Percentiles rank a stretch among this genome's conserved stretches.
These are phyloP conservation scores for Wiebesia pumilae DNA, from an alignment of 1,140 invertebrate species.

Conservation along the genomic window DNA sequence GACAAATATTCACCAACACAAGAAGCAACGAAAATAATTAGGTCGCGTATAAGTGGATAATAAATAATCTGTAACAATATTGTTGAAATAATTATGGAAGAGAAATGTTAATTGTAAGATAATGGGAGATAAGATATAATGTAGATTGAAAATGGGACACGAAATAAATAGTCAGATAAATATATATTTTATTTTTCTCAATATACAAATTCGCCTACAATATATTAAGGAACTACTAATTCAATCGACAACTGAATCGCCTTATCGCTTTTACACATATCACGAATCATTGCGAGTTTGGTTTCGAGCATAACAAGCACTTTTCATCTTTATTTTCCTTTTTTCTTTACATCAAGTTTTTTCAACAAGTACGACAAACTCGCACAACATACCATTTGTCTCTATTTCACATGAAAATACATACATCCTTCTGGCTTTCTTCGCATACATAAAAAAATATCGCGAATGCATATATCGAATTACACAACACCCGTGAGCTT, in stretches of 20 bases:
- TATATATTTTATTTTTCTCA: conserved; percentile 68
- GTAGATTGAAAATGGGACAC: not conserved
- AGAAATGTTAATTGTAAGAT: not conserved
- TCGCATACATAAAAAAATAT: conserved; percentile 63
- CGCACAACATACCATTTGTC: not conserved
- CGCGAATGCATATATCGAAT: conserved; percentile 53
- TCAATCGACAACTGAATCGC: conserved; percentile 66
- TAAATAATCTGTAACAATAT: not conserved
- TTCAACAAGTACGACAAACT: conserved; percentile 28
- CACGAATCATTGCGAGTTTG: conserved; percentile 72
- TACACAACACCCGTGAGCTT: conserved; percentile 45
- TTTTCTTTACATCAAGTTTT: conserved; percentile 50
- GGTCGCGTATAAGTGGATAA: not conserved
- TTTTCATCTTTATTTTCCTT: conserved; percentile 50
- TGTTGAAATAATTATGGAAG: not conserved
- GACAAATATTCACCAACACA: not conserved
- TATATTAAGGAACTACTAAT: conserved; percentile 69
- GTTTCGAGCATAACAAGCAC: conserved; percentile 63
- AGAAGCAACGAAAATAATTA: not conserved
- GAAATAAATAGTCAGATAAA: conserved; percentile 61
- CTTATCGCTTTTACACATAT: conserved; percentile 65
- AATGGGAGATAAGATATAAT: not conserved
- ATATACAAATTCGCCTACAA: conserved; percentile 71
- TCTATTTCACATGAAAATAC: conserved; percentile 47
- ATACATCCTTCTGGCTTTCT: conserved; percentile 50